These are phyloP conservation scores for Amphibalanus amphitrite DNA, from an alignment of 1,140 invertebrate genomes.

Conservation along the genomic window DNA sequence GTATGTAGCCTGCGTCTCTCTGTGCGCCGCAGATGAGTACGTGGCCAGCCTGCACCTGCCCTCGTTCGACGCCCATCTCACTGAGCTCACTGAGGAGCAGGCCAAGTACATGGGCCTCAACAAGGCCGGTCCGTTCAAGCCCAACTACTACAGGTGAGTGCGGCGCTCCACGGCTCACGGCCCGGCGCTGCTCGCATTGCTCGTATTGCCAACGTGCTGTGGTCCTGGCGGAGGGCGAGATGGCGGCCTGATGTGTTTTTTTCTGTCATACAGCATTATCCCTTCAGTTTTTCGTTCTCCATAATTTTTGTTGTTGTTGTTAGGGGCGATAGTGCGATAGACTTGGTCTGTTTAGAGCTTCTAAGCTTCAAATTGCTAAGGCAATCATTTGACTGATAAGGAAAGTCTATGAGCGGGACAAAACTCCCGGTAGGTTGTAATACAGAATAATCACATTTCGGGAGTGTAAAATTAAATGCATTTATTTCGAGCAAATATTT, in stretches of 20 bases:
- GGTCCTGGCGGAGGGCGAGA: background rate
- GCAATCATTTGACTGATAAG: too few species aligned
- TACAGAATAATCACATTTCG: too few species aligned
- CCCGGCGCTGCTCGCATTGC: background rate
- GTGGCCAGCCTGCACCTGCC: slow-evolving; percentile 88
- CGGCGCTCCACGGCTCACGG: background rate
- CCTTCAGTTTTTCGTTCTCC: background rate
- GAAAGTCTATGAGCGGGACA: too few species aligned
- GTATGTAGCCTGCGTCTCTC: too few species aligned
- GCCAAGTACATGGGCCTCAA: slow-evolving; percentile 94
- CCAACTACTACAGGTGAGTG: slow-evolving; percentile 83
- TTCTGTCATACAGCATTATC: background rate
- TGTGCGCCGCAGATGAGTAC: slow-evolving; percentile 60
- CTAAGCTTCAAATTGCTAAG: too few species aligned
- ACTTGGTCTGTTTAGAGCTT: too few species aligned
- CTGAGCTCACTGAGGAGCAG: slow-evolving; percentile 89
- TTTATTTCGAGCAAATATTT: too few species aligned
- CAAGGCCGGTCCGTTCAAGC: slow-evolving; percentile 94
- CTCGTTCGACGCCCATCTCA: slow-evolving; percentile 91
- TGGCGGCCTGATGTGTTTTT: background rate
- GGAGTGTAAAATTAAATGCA: too few species aligned
- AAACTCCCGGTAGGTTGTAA: too few species aligned
- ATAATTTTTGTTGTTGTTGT: background rate
- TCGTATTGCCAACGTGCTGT: background rate
- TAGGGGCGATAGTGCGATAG: too few species aligned